Conservation (phyloP, 2,888 invertebrate species). For the Catocala nupta region DNA sequence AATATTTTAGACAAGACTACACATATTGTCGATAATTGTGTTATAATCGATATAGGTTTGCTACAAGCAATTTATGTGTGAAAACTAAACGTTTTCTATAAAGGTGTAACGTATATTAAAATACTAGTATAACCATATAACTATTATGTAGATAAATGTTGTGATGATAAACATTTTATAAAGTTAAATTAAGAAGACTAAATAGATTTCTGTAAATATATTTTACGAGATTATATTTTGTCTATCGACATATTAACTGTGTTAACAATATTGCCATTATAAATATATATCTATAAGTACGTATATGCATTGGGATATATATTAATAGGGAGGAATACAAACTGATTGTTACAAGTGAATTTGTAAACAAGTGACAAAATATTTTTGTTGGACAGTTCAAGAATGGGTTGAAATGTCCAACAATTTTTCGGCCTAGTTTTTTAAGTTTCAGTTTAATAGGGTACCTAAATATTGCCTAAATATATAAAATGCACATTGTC, state of each 20-base stretch:
- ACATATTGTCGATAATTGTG: neutral
- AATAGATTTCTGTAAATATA: slow-evolving; percentile 6
- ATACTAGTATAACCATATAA: neutral
- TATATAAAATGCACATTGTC: no score
- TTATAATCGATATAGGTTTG: slow-evolving; percentile 6
- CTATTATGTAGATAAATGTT: neutral
- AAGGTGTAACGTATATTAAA: slow-evolving; percentile 10
- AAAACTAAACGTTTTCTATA: slow-evolving; percentile 4
- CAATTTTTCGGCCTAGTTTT: no score
- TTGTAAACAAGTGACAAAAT: no score
- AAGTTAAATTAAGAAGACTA: neutral
- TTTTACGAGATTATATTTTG: slow-evolving; percentile 25
- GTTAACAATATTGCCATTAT: slow-evolving; percentile 11
- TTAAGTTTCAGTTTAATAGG: no score
- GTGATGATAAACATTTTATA: neutral
- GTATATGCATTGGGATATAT: neutral
- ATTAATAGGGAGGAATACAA: no score
- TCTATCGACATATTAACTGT: slow-evolving; percentile 19
- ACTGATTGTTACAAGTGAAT: no score
- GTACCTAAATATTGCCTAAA: no score
- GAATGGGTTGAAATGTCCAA: no score
- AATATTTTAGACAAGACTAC: neutral
- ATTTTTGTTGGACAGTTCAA: no score
- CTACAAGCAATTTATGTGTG: slow-evolving; percentile 18
- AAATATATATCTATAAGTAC: slow-evolving; percentile 3